Conservation (phyloP, 2,888 invertebrate species). For the Synanthedon tipuliformis region DNA sequence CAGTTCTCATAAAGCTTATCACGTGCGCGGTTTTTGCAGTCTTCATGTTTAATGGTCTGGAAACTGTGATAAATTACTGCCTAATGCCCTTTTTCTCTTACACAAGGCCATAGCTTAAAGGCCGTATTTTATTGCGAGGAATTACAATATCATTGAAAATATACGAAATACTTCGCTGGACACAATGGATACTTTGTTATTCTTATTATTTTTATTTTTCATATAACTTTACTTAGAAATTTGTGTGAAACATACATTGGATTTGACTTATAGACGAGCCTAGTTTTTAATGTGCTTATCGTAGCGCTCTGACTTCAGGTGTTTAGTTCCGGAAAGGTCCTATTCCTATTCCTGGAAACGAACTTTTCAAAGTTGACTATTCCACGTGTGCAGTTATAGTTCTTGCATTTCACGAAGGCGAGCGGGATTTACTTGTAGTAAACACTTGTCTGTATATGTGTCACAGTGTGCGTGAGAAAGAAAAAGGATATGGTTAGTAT, state of each 20-base stretch:
- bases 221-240: neutral
- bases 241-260: neutral
- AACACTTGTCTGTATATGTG: no score
- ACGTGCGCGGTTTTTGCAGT: constrained; percentile 55
- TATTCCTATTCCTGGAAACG: no score
- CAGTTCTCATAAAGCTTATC: constrained; percentile 49
- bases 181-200: neutral
- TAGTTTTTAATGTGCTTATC: no score
- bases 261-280: no score
- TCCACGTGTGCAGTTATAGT: no score
- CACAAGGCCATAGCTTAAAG: constrained; percentile 36
- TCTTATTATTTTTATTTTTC: neutral
- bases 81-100: constrained; percentile 57
- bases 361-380: no score
- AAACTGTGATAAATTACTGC: constrained; percentile 64
- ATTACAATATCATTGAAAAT: neutral
- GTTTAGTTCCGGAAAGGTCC: no score
- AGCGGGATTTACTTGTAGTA: no score
- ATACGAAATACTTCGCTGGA: neutral
- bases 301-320: no score
- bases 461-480: no score
- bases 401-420: no score
- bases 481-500: no score
- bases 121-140: constrained; percentile 34
- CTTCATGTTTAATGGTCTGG: constrained; percentile 58